phyloP scores from a whole-genome alignment of 1,140 invertebrate species.

The Lucilia cuprina region DNA sequence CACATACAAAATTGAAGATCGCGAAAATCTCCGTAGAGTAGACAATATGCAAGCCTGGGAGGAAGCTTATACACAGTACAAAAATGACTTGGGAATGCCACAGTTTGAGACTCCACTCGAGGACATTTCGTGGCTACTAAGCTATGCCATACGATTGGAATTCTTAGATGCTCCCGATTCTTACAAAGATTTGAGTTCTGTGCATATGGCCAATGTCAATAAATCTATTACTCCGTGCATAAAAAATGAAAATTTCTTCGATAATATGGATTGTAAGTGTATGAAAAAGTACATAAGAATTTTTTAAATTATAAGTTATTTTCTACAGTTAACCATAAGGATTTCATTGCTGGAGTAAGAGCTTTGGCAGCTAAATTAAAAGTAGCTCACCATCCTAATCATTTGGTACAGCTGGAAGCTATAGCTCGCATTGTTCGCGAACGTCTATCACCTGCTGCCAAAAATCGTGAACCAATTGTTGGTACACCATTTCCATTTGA shows the following conservation, averaged over 20 bases:
- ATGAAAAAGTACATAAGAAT: neutral
- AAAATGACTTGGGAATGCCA: slow-evolving; percentile 75
- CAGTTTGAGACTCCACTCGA: slow-evolving; percentile 65
- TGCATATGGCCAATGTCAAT: slow-evolving; percentile 65
- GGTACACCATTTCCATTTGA: slow-evolving; percentile 74
- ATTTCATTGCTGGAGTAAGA: slow-evolving; percentile 83
- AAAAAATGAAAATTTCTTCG: slow-evolving; percentile 80
- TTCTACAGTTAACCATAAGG: slow-evolving; percentile 78
- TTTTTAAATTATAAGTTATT: neutral
- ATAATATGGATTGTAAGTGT: slow-evolving; percentile 84
- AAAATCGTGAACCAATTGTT: slow-evolving; percentile 72
- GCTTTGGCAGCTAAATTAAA: slow-evolving; percentile 80
- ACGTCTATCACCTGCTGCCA: slow-evolving; percentile 71
- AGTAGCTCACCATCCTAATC: slow-evolving; percentile 81
- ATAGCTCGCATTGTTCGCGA: slow-evolving; percentile 73
- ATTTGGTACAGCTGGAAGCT: slow-evolving; percentile 78
- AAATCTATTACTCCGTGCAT: slow-evolving; percentile 70
- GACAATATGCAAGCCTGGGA: slow-evolving; percentile 71
- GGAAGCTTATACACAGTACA: slow-evolving; percentile 77
- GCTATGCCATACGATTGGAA: slow-evolving; percentile 81
- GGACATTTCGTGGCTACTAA: slow-evolving; percentile 86
- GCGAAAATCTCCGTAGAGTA: slow-evolving; percentile 71
- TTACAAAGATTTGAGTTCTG: slow-evolving; percentile 73
- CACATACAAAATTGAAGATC: slow-evolving; percentile 84
- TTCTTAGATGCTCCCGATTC: slow-evolving; percentile 79